Evolutionary conservation across 2,113 vertebrate genomes (phyloP).

Genomic region (Cyanocitta stelleri): DNA sequence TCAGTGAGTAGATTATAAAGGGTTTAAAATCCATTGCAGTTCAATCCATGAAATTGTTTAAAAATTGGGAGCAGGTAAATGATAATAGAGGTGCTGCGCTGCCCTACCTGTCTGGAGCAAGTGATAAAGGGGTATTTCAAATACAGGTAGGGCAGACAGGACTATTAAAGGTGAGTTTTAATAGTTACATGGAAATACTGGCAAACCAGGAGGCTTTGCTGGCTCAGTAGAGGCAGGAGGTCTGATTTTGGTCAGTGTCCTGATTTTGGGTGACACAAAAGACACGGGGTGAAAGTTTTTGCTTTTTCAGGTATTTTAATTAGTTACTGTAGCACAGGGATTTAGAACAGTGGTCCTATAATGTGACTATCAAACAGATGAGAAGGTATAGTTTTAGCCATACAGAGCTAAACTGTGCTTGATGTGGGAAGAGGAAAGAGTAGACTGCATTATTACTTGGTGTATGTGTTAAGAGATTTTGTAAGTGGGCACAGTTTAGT

Average conservation of each 20-base stretch:
- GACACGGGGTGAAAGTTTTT: neutral
- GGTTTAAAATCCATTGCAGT: neutral
- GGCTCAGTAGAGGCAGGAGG: neutral
- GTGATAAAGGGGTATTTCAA: neutral
- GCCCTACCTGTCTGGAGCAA: neutral
- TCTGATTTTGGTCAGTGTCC: neutral
- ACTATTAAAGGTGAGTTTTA: neutral
- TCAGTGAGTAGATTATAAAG: neutral
- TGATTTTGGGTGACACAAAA: neutral
- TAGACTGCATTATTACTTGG: neutral
- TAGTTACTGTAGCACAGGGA: neutral
- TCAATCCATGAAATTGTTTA: neutral
- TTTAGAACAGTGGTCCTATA: neutral
- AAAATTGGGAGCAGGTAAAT: neutral
- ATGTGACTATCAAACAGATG: neutral
- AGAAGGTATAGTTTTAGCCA: neutral
- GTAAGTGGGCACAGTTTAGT: neutral
- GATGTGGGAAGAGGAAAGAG: neutral
- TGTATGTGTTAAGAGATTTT: neutral
- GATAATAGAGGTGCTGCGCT: neutral
- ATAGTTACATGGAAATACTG: neutral
- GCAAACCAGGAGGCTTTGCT: neutral
- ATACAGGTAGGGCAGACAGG: neutral
- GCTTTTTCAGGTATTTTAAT: neutral
- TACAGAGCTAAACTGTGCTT: neutral